A percentile compares a stretch with the other conserved stretches of the same genome.
Conservation (phyloP, 1,140 invertebrate genomes). For the Aricia agestis region DNA sequence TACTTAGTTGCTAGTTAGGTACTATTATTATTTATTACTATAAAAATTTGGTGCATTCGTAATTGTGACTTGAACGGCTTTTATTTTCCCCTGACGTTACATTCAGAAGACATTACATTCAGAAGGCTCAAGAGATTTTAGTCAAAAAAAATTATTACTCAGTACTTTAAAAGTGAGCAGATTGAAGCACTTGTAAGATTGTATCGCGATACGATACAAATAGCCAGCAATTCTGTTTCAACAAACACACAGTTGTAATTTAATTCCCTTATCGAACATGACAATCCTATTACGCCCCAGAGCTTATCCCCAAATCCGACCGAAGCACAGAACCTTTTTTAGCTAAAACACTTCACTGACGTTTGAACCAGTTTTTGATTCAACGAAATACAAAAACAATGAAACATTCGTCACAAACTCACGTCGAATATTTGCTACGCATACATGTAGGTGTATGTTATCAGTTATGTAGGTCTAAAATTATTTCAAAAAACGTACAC, state of each 20-base stretch:
- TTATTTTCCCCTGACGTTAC: too few relatives aligned
- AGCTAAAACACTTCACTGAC: not conserved
- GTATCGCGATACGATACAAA: not conserved
- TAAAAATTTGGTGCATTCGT: too few relatives aligned
- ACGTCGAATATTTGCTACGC: not conserved
- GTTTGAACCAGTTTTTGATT: not conserved
- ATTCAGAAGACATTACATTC: too few relatives aligned
- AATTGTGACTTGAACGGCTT: too few relatives aligned
- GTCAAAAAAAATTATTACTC: too few relatives aligned
- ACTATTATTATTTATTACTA: too few relatives aligned
- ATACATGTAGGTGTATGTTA: too few relatives aligned
- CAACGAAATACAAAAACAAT: not conserved
- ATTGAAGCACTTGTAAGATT: not conserved
- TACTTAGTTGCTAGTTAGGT: too few relatives aligned
- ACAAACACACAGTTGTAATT: constrained; percentile 21
- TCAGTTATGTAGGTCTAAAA: too few relatives aligned
- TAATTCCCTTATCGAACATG: constrained; percentile 23
- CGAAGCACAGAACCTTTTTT: constrained; percentile 10
- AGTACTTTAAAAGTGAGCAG: too few relatives aligned
- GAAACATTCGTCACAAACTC: not conserved
- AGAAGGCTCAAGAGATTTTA: too few relatives aligned
- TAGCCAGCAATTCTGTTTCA: constrained; percentile 6
- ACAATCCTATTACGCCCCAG: constrained; percentile 20
- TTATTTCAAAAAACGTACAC: too few relatives aligned
- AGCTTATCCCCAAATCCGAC: constrained; percentile 17